Conservation (phyloP, 2,888 invertebrate genomes). For the Agrilus mali region DNA sequence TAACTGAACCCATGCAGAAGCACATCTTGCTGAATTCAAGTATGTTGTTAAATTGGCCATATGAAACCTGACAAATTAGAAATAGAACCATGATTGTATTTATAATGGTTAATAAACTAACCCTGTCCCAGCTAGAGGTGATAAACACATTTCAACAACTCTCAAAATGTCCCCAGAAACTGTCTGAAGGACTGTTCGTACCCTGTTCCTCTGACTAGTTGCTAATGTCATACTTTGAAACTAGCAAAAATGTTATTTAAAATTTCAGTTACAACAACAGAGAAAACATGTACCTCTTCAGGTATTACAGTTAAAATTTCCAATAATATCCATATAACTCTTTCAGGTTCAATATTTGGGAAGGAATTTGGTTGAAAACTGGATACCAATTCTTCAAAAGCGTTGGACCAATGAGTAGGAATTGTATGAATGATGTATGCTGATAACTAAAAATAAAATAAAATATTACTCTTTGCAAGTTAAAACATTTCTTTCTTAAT, state of each 20-base stretch:
- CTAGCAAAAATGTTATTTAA: slow-evolving; percentile 19
- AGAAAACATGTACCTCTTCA: slow-evolving; percentile 56
- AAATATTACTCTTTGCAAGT: slow-evolving; percentile 1
- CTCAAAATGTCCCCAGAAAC: slow-evolving; percentile 34
- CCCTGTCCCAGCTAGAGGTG: slow-evolving; percentile 27
- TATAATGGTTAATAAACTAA: slow-evolving; percentile 11
- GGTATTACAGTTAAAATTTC: slow-evolving; percentile 80
- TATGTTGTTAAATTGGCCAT: slow-evolving; percentile 38
- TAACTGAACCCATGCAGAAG: slow-evolving; percentile 50
- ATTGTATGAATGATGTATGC: slow-evolving; percentile 65
- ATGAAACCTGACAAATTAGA: slow-evolving; percentile 20
- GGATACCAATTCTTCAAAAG: slow-evolving; percentile 60
- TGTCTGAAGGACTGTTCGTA: slow-evolving; percentile 31
- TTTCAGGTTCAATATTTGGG: slow-evolving; percentile 45
- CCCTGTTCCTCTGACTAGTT: slow-evolving; percentile 30
- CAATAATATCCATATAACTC: slow-evolving; percentile 55
- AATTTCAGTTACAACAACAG: neutral
- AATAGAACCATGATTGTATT: neutral
- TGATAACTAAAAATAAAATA: slow-evolving; percentile 66
- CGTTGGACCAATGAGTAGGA: slow-evolving; percentile 45
- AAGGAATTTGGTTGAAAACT: slow-evolving; percentile 39
- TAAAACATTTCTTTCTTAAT: neutral
- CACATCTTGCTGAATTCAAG: slow-evolving; percentile 42
- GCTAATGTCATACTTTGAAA: slow-evolving; percentile 36
- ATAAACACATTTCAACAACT: slow-evolving; percentile 33